A percentile compares a stretch with the other conserved stretches of the same genome.
Conservation (phyloP, 2,113 vertebrate species). For the Pogona vitticeps region DNA sequence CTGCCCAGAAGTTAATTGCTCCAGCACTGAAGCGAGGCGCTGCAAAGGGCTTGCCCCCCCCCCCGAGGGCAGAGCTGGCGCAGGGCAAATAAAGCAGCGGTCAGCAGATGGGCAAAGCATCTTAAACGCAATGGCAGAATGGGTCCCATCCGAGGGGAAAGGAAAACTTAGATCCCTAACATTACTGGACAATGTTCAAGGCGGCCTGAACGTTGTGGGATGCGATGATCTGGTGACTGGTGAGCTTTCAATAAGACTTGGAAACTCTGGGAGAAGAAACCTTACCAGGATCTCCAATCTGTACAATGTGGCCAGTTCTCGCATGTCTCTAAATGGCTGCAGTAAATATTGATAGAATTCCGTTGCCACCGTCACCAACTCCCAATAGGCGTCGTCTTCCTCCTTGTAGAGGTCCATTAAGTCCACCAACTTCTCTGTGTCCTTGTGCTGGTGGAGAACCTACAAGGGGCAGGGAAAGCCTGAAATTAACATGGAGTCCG, state of each 20-base stretch:
- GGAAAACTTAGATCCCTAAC: no score
- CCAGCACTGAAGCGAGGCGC: no score
- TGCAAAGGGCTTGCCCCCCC: no score
- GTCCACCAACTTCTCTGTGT: slow-evolving; percentile 82
- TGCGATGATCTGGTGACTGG: no score
- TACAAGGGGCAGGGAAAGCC: slow-evolving; percentile 64
- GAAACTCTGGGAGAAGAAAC: slow-evolving; percentile 31
- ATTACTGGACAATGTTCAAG: no score
- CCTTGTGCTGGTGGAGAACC: slow-evolving; percentile 84
- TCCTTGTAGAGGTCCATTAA: slow-evolving; percentile 88
- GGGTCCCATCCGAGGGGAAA: no score
- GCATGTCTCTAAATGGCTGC: slow-evolving; percentile 93
- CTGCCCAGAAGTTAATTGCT: no score
- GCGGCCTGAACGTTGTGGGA: no score
- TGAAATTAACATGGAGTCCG: slow-evolving; percentile 11
- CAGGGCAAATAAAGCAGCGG: no score
- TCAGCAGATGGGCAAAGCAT: no score
- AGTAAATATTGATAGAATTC: slow-evolving; percentile 92
- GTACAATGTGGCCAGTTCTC: slow-evolving; percentile 89
- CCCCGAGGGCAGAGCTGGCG: no score
- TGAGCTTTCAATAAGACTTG: neutral
- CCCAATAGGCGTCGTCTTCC: slow-evolving; percentile 88
- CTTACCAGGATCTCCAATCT: slow-evolving; percentile 92
- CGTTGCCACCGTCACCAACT: slow-evolving; percentile 87
- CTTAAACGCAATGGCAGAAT: no score